Base-by-base conservation (phyloP, 2,888 invertebrate species). In the Metalampra italica region DNA sequence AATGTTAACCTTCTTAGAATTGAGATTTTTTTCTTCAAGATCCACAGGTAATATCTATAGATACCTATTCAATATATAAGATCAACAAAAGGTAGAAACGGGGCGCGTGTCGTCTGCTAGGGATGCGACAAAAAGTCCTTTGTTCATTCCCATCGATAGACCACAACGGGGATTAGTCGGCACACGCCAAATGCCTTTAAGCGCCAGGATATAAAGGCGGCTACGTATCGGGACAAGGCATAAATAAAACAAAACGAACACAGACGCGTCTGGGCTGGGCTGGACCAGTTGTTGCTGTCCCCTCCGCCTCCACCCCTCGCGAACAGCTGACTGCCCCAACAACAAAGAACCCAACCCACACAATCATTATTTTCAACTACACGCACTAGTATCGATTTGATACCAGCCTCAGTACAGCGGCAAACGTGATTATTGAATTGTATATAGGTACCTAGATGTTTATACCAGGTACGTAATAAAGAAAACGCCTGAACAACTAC, bases 281-380 rank as follows among this genome's bases (percentile, higher is more conserved):
- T 56, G 45, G 59, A 79, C 82, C 67, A 73, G 82, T 81, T 72
- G 64, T 65, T 54, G 54, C 54, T 58, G n/a, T n/a, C 36, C 52
- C 57, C 69, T 63, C 66, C 62, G 59, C 40, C 64, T 49, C 66
- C 56, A 52, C 54, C 55, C 50, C 51, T 54, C 52, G 48, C 64
- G 68, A 86, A 85, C 87, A 86, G 87, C 87, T 87, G 87, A 84
- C 76, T 70, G 68, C 63, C 55, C 69, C 63, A 65, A 81, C 76
- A 86, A 87, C 88, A 88, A 87, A 87, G 87, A 78, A 78, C 66
- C 55, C 61, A 64, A 64, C 63, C 59, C 66, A 67, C 64, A 70
- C 53, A 54, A 64, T 52, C 57, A 69, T 56, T 60, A 61, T 55
- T 34, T 34, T 56, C 53, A 52, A 50, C 48, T 48, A 57, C 60